A percentile compares a stretch with the other conserved stretches of the same genome.
phyloP scores from a whole-genome alignment of 2,888 invertebrate species.

The Synanthedon andrenaeformis region DNA sequence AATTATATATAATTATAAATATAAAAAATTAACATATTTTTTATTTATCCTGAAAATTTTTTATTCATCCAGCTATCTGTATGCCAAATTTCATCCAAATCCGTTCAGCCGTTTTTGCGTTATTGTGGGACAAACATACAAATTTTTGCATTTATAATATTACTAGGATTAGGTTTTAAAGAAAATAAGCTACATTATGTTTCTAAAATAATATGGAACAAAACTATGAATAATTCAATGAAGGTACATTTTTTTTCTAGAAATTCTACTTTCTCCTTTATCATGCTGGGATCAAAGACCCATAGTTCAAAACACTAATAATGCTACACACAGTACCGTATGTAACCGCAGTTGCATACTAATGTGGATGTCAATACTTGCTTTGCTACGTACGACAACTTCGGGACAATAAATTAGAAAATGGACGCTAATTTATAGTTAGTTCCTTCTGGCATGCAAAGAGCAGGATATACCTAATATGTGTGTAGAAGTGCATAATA shows the following conservation, averaged over 20 bases:
- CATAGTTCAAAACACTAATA: conserved; percentile 23
- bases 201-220: background rate
- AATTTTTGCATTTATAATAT: no score
- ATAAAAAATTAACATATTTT: background rate
- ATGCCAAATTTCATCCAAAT: no score
- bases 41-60: background rate
- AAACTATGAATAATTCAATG: background rate
- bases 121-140: no score
- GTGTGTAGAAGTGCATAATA: no score
- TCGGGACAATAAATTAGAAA: conserved; percentile 30
- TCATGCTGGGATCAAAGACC: conserved; percentile 39
- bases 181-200: background rate
- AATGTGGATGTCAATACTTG: conserved; percentile 30
- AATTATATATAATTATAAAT: background rate
- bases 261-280: conserved; percentile 52
- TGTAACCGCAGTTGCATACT: conserved; percentile 33
- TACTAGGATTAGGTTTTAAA: no score
- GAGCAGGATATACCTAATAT: background rate
- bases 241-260: conserved; percentile 20
- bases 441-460: background rate
- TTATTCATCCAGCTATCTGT: no score
- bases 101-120: no score
- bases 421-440: conserved; percentile 14
- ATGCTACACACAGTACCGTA: conserved; percentile 42
- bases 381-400: conserved; percentile 16